A percentile compares a stretch with the other conserved stretches of the same genome.
These are phyloP conservation scores for Myotis lucifugus DNA, from an alignment of 2,113 vertebrate species.

Conservation along the genomic window DNA sequence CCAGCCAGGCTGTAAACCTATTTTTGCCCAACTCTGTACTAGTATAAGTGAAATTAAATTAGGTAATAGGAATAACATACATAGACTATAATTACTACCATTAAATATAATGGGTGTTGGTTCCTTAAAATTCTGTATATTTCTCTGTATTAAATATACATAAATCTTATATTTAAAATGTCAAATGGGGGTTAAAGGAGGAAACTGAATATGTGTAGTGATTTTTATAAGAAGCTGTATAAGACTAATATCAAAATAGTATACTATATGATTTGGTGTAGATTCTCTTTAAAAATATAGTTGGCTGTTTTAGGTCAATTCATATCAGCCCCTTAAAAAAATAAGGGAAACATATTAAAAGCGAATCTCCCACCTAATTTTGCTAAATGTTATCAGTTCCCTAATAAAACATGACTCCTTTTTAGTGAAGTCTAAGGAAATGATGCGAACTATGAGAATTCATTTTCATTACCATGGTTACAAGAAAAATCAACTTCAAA, in stretches of 20 bases:
- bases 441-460: neutral
- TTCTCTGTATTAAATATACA: neutral
- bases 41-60: conserved; percentile 6
- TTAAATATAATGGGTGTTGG: conserved; percentile 3
- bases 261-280: neutral
- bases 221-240: neutral
- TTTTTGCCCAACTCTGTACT: neutral
- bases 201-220: neutral
- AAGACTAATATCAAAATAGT: neutral
- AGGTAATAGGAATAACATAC: neutral
- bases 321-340: conserved; percentile 32
- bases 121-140: neutral
- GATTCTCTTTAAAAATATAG: conserved; percentile 5
- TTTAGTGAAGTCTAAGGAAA: conserved; percentile 60
- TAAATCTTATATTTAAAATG: neutral
- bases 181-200: neutral
- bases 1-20: neutral
- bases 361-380: conserved; percentile 9
- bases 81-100: neutral
- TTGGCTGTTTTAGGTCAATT: conserved; percentile 59
- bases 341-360: conserved; percentile 42
- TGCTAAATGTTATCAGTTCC: conserved; percentile 30
- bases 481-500: conserved; percentile 39
- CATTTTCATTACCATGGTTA: conserved; percentile 26
- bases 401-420: neutral